Percentiles rank a stretch among this genome's conserved stretches.
Evolutionary conservation across 2,888 invertebrate species (phyloP).

Genomic region (Habroteleia sp.): DNA sequence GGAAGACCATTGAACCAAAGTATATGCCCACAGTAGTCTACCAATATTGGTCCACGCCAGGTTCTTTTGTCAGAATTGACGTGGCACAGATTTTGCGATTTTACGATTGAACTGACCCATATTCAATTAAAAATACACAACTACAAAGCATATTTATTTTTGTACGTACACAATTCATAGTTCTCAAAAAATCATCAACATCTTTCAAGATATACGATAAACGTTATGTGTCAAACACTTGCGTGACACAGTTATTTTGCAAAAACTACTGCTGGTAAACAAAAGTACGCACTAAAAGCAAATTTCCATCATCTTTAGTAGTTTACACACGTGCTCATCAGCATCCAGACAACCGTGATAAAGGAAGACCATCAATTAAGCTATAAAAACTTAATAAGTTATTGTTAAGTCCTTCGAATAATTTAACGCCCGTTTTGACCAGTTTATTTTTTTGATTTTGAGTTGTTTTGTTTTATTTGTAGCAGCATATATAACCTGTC

Average conservation of each 20-base stretch:
- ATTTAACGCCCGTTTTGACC: slow-evolving; percentile 8
- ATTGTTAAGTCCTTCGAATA: slow-evolving; percentile 16
- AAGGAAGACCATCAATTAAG: slow-evolving; percentile 22
- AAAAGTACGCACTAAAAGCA: slow-evolving; percentile 29
- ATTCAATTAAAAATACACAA: slow-evolving; percentile 25
- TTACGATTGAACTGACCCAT: slow-evolving; percentile 40
- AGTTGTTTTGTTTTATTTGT: neutral
- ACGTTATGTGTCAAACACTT: slow-evolving; percentile 35
- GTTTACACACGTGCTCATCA: slow-evolving; percentile 19
- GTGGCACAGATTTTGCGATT: no score
- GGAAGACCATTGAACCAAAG: no score
- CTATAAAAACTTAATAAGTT: slow-evolving; percentile 19
- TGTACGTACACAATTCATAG: slow-evolving; percentile 30
- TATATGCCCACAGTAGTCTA: no score
- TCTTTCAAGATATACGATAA: slow-evolving; percentile 38
- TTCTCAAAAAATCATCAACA: slow-evolving; percentile 36
- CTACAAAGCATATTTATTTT: slow-evolving; percentile 15
- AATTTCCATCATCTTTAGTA: slow-evolving; percentile 27
- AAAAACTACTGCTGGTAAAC: slow-evolving; percentile 33
- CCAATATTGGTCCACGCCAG: no score
- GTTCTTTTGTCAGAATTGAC: no score
- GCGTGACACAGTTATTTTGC: slow-evolving; percentile 43
- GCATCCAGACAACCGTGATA: slow-evolving; percentile 7
- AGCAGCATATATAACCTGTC: no score
- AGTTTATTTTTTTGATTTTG: neutral